These are phyloP conservation scores for Tachycineta bicolor DNA, from an alignment of 2,113 vertebrate species.

Conservation along the genomic window DNA sequence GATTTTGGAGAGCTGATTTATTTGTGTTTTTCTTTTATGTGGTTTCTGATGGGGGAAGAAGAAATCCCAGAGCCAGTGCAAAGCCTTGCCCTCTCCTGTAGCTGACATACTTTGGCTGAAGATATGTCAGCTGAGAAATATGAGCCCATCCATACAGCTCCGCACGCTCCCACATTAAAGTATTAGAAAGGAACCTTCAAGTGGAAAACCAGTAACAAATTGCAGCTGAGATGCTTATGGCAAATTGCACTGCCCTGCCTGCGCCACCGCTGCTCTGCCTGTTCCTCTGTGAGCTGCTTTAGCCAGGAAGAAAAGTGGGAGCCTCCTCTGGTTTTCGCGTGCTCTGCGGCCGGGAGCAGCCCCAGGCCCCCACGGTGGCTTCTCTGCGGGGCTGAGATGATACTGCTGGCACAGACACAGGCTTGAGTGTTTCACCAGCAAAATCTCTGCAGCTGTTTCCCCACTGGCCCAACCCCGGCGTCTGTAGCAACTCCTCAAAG, in stretches of 20 bases:
- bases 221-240: conserved; percentile 46
- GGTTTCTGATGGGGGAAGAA: conserved; percentile 54
- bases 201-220: conserved; percentile 67
- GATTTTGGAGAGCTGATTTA: conserved; percentile 59
- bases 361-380: fast-evolving
- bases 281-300: neutral
- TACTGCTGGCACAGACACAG: neutral
- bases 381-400: neutral
- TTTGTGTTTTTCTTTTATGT: conserved; percentile 67
- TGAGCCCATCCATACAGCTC: conserved; percentile 53
- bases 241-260: neutral
- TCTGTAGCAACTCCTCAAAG: neutral
- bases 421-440: neutral
- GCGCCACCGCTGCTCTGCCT: neutral
- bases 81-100: conserved; percentile 62
- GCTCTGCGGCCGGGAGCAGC: neutral
- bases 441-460: conserved; percentile 3
- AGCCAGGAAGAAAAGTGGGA: neutral
- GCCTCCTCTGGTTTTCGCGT: neutral
- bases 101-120: conserved; percentile 64
- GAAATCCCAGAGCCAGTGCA: conserved; percentile 50
- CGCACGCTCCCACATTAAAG: conserved; percentile 60
- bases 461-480: neutral
- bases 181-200: conserved; percentile 41
- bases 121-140: conserved; percentile 66